phyloP scores from a whole-genome alignment of 2,888 invertebrate species.

The Nasonia oneida region DNA sequence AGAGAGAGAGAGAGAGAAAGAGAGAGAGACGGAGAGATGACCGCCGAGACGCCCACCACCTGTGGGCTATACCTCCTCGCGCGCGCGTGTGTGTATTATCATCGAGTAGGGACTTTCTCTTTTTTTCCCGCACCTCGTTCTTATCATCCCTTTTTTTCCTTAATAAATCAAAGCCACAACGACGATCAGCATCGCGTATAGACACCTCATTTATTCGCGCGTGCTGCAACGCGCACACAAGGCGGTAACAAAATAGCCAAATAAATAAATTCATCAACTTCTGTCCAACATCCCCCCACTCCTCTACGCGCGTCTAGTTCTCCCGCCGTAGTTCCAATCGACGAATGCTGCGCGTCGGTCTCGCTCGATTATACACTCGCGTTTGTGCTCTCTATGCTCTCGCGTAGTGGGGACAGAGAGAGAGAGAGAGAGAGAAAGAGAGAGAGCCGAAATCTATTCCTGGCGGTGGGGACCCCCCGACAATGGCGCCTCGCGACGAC shows the following conservation, averaged over 20 bases:
- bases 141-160: neutral
- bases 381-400: neutral
- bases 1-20: constrained; percentile 45
- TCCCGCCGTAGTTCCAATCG: neutral
- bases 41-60: constrained; percentile 74
- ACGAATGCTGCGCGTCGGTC: constrained; percentile 1
- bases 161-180: too few relatives aligned
- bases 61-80: constrained; percentile 63
- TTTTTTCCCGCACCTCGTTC: neutral
- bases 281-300: neutral
- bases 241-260: neutral
- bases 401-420: constrained; percentile 18
- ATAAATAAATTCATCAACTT: constrained; percentile 46
- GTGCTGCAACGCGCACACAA: neutral
- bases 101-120: constrained; percentile 5
- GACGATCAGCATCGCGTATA: too few relatives aligned
- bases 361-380: constrained; percentile 3
- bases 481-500: constrained; percentile 41
- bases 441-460: constrained; percentile 43
- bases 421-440: neutral
- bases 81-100: neutral
- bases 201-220: neutral
- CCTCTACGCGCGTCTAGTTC: neutral
- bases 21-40: constrained; percentile 58
- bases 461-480: constrained; percentile 21